Conservation (phyloP, 2,113 vertebrate species). For the Pristiophorus japonicus region DNA sequence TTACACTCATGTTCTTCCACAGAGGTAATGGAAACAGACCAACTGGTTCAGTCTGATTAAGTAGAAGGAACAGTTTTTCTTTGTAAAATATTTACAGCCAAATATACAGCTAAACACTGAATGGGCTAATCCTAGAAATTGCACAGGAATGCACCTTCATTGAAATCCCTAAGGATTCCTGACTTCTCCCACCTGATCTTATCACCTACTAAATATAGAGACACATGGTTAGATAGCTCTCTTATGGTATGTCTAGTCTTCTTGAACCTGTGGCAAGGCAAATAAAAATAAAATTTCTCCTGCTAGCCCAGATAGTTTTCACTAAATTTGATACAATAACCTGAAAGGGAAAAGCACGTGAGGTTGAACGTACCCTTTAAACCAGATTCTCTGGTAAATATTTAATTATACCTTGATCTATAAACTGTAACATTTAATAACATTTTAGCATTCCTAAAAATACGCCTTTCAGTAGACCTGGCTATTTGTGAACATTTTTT, state of each 20-base stretch:
- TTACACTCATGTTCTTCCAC: not conserved
- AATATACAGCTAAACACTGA: not conserved
- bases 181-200: not conserved
- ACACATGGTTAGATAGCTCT: not conserved
- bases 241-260: not conserved
- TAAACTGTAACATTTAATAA: not conserved
- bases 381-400: not conserved
- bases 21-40: not conserved
- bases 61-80: not conserved
- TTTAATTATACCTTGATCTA: not conserved
- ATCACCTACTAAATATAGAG: not conserved
- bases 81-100: not conserved
- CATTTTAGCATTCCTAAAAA: not conserved
- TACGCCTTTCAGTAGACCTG: not conserved
- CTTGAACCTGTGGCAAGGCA: not conserved
- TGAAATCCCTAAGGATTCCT: not conserved
- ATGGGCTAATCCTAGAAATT: not conserved
- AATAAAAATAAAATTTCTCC: not conserved
- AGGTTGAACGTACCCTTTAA: too few relatives aligned
- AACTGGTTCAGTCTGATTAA: not conserved
- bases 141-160: not conserved
- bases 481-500: not conserved
- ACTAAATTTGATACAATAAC: not conserved
- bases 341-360: not conserved
- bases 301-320: not conserved